phyloP scores from a whole-genome alignment of 2,888 invertebrate genomes.

The Pandemis heparana region DNA sequence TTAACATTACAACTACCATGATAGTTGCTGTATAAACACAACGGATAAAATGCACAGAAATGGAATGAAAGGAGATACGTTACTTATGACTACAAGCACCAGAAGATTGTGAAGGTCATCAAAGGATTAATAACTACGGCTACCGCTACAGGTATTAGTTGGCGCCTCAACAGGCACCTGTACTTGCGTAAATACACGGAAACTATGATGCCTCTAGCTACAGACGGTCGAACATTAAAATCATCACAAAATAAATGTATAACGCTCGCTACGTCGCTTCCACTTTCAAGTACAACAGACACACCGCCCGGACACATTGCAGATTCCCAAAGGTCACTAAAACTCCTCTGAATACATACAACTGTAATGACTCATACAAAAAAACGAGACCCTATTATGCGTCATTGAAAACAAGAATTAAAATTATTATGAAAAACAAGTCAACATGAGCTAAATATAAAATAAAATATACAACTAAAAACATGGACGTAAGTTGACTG shows the following conservation, averaged over 20 bases:
- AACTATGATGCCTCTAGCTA: conserved; percentile 23
- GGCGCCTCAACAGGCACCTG: conserved; percentile 28
- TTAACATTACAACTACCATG: background rate
- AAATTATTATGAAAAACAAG: conserved; percentile 80
- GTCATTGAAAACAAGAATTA: conserved; percentile 76
- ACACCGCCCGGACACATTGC: conserved; percentile 73
- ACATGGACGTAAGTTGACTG: conserved; percentile 82
- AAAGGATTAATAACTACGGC: conserved; percentile 57
- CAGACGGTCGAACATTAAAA: conserved; percentile 31
- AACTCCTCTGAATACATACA: conserved; percentile 60
- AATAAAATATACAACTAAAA: conserved; percentile 84
- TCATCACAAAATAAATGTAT: conserved; percentile 30
- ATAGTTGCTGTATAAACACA: conserved; percentile 8
- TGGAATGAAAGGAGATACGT: conserved; percentile 76
- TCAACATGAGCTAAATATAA: conserved; percentile 76
- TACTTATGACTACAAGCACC: conserved; percentile 82
- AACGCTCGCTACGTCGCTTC: conserved; percentile 20
- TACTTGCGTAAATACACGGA: conserved; percentile 26
- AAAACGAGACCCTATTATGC: conserved; percentile 76
- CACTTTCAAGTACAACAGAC: conserved; percentile 32
- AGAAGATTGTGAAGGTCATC: conserved; percentile 72
- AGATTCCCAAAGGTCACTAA: conserved; percentile 79
- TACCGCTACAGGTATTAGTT: conserved; percentile 37
- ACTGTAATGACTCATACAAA: conserved; percentile 70
- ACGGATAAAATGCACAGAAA: conserved; percentile 67